Evolutionary conservation across 2,888 invertebrate species (phyloP).

Genomic region (Cryptophagus acutangulus): DNA sequence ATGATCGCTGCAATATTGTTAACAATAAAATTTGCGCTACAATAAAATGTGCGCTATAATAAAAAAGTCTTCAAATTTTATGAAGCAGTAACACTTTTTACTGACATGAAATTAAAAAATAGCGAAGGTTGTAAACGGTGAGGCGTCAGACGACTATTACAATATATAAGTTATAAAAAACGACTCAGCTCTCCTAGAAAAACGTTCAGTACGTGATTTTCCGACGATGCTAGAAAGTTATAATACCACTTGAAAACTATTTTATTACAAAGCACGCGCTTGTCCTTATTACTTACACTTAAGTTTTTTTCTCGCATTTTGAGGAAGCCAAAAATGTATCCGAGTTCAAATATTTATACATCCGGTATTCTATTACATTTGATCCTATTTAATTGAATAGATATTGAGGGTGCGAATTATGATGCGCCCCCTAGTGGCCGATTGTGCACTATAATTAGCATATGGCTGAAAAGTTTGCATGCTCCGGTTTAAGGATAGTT

Average conservation of each 20-base stretch:
- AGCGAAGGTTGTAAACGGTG: conserved; percentile 2
- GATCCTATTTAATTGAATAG: too few species aligned
- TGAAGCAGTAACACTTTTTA: conserved; percentile 1
- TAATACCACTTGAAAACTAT: conserved; percentile 24
- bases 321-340: conserved; percentile 16
- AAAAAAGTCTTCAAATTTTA: too few species aligned
- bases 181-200: conserved; percentile 12
- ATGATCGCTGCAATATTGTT: too few species aligned
- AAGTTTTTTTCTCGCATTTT: too few species aligned
- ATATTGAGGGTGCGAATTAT: too few species aligned
- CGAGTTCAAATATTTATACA: too few species aligned
- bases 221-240: conserved; percentile 17
- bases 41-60: too few species aligned
- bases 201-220: conserved; percentile 22
- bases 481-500: conserved; percentile 12
- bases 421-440: too few species aligned
- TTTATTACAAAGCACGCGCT: conserved; percentile 25
- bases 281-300: conserved; percentile 21
- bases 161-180: conserved; percentile 3
- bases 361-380: too few species aligned
- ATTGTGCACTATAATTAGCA: too few species aligned
- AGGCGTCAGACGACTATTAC: not conserved
- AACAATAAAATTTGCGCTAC: too few species aligned
- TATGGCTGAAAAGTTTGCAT: too few species aligned
- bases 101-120: not conserved